Evolutionary conservation across 2,113 vertebrate genomes (phyloP).

Genomic region (Vidua chalybeata): DNA sequence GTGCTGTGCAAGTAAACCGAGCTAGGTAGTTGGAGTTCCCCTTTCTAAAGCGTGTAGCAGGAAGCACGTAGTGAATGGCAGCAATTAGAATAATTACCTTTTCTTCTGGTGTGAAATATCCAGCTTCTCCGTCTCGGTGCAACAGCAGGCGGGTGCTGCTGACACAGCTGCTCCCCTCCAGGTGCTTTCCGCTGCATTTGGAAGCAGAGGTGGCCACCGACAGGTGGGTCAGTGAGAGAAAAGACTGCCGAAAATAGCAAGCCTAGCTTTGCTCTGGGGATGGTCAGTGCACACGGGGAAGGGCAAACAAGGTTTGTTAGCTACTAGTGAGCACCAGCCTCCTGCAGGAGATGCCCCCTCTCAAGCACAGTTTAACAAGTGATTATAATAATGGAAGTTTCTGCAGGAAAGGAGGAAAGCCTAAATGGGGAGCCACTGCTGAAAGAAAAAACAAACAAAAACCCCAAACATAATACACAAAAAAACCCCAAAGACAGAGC

Average conservation of each 20-base stretch:
- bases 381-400: neutral
- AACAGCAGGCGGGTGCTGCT: neutral
- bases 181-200: neutral
- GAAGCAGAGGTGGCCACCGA: neutral
- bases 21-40: accelerated
- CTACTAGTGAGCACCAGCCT: neutral
- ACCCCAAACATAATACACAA: no score
- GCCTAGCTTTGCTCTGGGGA: accelerated
- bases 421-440: neutral
- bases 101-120: neutral
- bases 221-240: neutral
- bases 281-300: accelerated
- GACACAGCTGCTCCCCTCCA: neutral
- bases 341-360: neutral
- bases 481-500: neutral
- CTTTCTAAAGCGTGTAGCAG: accelerated
- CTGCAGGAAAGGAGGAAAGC: neutral
- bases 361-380: neutral
- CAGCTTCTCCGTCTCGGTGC: accelerated
- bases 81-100: neutral
- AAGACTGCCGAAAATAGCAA: neutral
- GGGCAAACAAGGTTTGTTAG: neutral
- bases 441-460: neutral
- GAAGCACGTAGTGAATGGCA: neutral
- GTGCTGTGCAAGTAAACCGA: neutral